Evolutionary conservation across 2,113 vertebrate species (phyloP), one percentile per base, ranked within the genome.

Genomic region (Mastomys natalensis): DNA sequence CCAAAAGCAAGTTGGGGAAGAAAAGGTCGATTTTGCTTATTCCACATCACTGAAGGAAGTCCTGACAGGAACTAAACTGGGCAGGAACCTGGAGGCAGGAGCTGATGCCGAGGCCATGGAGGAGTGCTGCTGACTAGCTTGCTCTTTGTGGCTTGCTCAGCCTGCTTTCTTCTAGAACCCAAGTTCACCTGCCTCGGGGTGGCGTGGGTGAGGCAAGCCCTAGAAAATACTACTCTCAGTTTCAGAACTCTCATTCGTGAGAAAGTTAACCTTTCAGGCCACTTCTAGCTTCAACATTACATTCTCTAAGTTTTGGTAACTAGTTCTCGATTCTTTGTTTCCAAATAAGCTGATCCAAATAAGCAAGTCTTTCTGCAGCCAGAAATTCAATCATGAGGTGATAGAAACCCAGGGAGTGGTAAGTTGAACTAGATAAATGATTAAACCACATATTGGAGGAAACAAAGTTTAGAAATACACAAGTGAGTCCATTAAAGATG

Each of bases 401-500:
- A 48, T 1, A 15, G 8, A 84, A 45, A 40, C 72, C 21, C 17
- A 81, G 21, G 13, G 58, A 84, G 55, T 84, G 81, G n/a, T 10
- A 62, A 43, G 13, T n/a, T 88, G 26, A 93, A 77, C 19, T 81
- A 6, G 53, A 81, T 77, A 96, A 89, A 43, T 84, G 2, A 31
- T 45, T 43, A 34, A 87, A 48, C 11, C 64, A 66, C 43, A 15
- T 66, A 26, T 64, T 64, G 1, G 34, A 64, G 15, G 84, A 93
- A 87, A 95, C 34, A 53, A 73, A 68, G 15, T 64, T 94, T 90
- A 31, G 7, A 94, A 94, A 1, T 58, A 60, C 1, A 91, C 55
- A 96, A 92, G 43, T 66, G 64, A 37, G 34, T n/a, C 87, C 7
- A 19, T 37, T 89, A 78, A 93, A 76, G 37, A 95, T 26, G 9